phyloP scores from a whole-genome alignment of 1,140 invertebrate genomes.

The Trinorchestia longiramus region DNA sequence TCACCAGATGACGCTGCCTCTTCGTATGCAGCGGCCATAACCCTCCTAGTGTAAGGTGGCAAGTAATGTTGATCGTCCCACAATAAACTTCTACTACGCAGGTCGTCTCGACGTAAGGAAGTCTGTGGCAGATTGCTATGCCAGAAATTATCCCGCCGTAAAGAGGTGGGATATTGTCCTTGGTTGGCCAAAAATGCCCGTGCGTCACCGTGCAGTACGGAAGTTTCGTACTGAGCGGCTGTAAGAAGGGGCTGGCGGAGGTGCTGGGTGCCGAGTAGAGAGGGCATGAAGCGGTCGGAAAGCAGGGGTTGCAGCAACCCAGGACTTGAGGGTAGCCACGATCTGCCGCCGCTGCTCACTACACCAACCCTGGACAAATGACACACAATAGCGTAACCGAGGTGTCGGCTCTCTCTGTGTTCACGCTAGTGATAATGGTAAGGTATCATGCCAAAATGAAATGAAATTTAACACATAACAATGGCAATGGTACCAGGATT shows the following conservation, averaged over 20 bases:
- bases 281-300: background rate
- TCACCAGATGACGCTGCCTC: background rate
- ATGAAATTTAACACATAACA: too few species aligned
- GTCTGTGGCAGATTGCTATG: background rate
- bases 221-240: background rate
- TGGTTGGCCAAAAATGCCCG: background rate
- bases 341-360: background rate
- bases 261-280: background rate
- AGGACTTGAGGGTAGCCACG: background rate
- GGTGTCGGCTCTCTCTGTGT: too few species aligned
- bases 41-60: background rate
- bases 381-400: too few species aligned
- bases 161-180: background rate
- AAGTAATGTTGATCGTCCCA: background rate
- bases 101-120: background rate
- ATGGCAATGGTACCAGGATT: too few species aligned
- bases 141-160: background rate
- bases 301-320: background rate
- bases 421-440: too few species aligned
- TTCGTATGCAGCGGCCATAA: background rate
- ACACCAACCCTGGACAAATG: background rate
- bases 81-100: background rate
- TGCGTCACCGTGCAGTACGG: background rate
- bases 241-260: background rate
- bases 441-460: too few species aligned